Evolutionary conservation across 2,888 invertebrate genomes (phyloP).

Genomic region (Cartodere bifasciata): DNA sequence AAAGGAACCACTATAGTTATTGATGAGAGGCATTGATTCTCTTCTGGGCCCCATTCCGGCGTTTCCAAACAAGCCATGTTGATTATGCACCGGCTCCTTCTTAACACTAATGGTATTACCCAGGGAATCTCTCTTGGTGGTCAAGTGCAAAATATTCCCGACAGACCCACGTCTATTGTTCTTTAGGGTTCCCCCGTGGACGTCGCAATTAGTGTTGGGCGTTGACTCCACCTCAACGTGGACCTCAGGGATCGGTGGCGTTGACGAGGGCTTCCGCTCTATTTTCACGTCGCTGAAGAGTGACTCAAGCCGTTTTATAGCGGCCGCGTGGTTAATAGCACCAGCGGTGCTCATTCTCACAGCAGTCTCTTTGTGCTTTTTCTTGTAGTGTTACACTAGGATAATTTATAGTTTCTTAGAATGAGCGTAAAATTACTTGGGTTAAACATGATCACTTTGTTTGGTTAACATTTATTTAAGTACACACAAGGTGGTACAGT

Average conservation of each 20-base stretch:
- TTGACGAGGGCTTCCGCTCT: slow-evolving; percentile 30
- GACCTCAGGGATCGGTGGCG: slow-evolving; percentile 14
- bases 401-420: too few species aligned
- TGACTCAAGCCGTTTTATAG: slow-evolving; percentile 59
- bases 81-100: slow-evolving; percentile 19
- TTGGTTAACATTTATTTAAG: too few species aligned
- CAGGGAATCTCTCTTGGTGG: slow-evolving; percentile 46
- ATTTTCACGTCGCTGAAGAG: slow-evolving; percentile 55
- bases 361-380: too few species aligned
- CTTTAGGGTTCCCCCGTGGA: slow-evolving; percentile 44
- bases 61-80: slow-evolving; percentile 27
- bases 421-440: too few species aligned
- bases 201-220: slow-evolving; percentile 55
- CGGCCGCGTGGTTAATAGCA: slow-evolving; percentile 52
- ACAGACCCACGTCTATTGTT: slow-evolving; percentile 42
- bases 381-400: too few species aligned
- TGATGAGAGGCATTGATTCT: slow-evolving; percentile 36
- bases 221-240: slow-evolving; percentile 36
- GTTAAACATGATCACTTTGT: too few species aligned
- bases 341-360: slow-evolving; percentile 35
- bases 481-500: too few species aligned
- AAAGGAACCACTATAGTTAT: slow-evolving; percentile 22
- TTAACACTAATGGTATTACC: slow-evolving; percentile 31
- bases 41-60: slow-evolving; percentile 38
- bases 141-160: slow-evolving; percentile 34